Conservation (phyloP, 2,797 vertebrate species). For the Phoxinus dragarum region DNA sequence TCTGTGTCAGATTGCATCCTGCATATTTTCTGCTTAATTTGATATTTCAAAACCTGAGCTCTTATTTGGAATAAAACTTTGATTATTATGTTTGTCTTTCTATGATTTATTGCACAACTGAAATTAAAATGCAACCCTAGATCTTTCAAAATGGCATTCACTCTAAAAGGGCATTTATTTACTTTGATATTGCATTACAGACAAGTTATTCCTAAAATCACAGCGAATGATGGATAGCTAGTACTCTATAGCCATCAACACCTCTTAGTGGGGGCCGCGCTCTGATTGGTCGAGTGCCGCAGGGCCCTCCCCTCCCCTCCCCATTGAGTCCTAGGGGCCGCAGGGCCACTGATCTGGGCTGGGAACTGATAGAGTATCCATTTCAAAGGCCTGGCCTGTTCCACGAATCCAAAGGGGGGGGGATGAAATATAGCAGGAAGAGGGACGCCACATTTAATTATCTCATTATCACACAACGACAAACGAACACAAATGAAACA, state of each 20-base stretch:
- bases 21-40: conserved; percentile 34
- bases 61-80: conserved; percentile 43
- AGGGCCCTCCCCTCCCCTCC: conserved; percentile 37
- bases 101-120: conserved; percentile 55
- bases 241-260: conserved; percentile 65
- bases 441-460: conserved; percentile 79
- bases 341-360: conserved; percentile 46
- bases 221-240: conserved; percentile 67
- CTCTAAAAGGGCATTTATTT: conserved; percentile 40
- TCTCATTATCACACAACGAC: conserved; percentile 80
- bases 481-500: conserved; percentile 54
- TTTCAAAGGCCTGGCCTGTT: conserved; percentile 77
- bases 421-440: conserved; percentile 79
- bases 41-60: conserved; percentile 44
- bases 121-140: conserved; percentile 65
- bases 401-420: conserved; percentile 66
- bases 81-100: conserved; percentile 46
- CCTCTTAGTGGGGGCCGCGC: conserved; percentile 51
- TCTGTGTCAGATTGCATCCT: conserved; percentile 36
- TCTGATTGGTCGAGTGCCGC: conserved; percentile 39
- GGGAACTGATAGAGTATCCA: conserved; percentile 71
- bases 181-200: conserved; percentile 63
- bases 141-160: conserved; percentile 26
- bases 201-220: conserved; percentile 54
- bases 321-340: conserved; percentile 36